These are phyloP conservation scores for Equus przewalskii DNA, from an alignment of 2,113 vertebrate genomes.

Conservation along the genomic window DNA sequence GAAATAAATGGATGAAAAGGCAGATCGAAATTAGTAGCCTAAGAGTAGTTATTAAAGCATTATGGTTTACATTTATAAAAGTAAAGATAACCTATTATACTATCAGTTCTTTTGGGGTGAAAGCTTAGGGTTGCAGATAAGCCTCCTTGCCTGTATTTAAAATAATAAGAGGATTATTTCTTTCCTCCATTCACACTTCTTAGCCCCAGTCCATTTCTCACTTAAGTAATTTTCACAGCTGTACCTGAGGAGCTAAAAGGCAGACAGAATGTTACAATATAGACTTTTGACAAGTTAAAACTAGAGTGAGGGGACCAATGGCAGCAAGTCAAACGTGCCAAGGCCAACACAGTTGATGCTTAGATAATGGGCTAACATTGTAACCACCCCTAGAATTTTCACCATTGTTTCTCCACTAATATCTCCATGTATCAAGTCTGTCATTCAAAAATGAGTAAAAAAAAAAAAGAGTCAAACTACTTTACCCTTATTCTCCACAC, in stretches of 20 bases:
- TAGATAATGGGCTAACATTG: neutral
- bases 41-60: slow-evolving; percentile 73
- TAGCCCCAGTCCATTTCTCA: slow-evolving; percentile 16
- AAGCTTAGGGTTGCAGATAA: neutral
- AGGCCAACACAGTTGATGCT: neutral
- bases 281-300: neutral
- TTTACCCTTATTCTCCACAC: neutral
- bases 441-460: neutral
- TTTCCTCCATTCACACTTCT: slow-evolving; percentile 52
- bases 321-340: neutral
- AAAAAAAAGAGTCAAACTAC: neutral
- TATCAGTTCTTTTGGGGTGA: neutral
- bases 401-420: neutral
- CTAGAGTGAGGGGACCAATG: neutral
- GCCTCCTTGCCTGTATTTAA: slow-evolving; percentile 58
- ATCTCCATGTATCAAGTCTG: neutral
- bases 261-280: neutral
- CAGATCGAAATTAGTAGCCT: slow-evolving; percentile 40
- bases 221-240: slow-evolving; percentile 74
- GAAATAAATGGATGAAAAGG: neutral
- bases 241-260: slow-evolving; percentile 39
- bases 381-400: neutral
- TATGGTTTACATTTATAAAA: slow-evolving; percentile 64
- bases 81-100: slow-evolving; percentile 51
- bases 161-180: slow-evolving; percentile 69